Percentiles rank a stretch among this genome's conserved stretches.
Conservation (phyloP, 2,113 vertebrate species). For the Puffinus mauretanicus region DNA sequence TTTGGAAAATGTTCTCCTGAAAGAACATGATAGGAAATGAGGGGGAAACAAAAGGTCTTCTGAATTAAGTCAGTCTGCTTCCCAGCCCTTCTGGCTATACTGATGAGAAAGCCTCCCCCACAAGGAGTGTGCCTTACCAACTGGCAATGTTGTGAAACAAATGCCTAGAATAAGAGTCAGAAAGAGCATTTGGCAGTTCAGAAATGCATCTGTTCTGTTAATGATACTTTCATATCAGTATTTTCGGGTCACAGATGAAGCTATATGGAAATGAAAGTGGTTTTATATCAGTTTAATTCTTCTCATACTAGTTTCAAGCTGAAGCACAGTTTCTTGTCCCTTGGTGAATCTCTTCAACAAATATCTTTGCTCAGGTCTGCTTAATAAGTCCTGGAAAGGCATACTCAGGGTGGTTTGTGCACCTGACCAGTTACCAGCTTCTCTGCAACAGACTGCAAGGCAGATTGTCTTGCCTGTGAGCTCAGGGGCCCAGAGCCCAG, state of each 20-base stretch:
- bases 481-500: neutral
- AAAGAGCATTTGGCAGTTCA: neutral
- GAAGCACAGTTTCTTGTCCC: neutral
- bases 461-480: neutral
- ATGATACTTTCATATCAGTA: neutral
- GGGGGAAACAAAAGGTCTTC: neutral
- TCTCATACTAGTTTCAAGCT: neutral
- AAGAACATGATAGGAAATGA: neutral
- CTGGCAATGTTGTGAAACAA: conserved; percentile 10
- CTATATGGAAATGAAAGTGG: neutral
- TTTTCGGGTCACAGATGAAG: neutral
- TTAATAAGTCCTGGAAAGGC: neutral
- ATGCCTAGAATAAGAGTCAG: neutral
- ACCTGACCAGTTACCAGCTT: neutral
- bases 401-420: neutral
- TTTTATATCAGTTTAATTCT: neutral
- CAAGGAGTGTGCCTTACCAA: neutral
- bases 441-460: neutral
- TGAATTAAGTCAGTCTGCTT: neutral
- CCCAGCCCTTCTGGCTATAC: neutral
- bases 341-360: neutral
- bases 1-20: neutral
- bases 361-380: neutral
- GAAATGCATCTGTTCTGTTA: neutral
- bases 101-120: neutral